These are phyloP conservation scores for Drosophila mayaguana DNA, from an alignment of 2,888 invertebrate genomes.

Conservation along the genomic window DNA sequence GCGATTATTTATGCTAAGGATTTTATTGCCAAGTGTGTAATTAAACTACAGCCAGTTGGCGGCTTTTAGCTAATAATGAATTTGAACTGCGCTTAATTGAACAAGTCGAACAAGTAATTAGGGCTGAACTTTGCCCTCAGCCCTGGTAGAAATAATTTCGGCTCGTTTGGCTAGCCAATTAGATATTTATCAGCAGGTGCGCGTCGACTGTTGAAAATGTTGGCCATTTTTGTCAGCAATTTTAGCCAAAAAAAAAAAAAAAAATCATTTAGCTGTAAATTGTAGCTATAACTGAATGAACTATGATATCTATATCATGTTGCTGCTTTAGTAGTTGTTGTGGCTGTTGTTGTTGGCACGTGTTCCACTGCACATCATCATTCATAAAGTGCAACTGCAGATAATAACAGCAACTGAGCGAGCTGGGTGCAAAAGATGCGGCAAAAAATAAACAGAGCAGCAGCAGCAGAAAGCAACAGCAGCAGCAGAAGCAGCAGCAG, in stretches of 20 bases:
- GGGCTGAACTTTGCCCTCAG: conserved; percentile 1
- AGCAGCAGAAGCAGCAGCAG: too few species aligned
- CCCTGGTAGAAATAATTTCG: conserved; percentile 10
- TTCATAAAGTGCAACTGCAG: conserved; percentile 58
- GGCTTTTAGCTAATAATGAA: background rate
- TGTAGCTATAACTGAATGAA: conserved; percentile 57
- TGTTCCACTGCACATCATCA: conserved; percentile 57
- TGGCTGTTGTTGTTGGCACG: conserved; percentile 54
- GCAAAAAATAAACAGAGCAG: conserved; percentile 38
- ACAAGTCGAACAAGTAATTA: conserved; percentile 8
- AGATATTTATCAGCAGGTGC: conserved; percentile 47
- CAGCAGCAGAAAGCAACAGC: conserved; percentile 4
- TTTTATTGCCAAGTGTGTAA: conserved; percentile 1
- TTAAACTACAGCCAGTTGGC: background rate
- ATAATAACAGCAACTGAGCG: conserved; percentile 5
- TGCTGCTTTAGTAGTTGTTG: conserved; percentile 26
- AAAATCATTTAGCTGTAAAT: conserved; percentile 63
- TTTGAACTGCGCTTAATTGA: background rate
- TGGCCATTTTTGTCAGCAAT: conserved; percentile 37
- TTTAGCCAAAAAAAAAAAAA: conserved; percentile 39
- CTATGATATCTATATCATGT: background rate
- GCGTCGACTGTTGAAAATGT: conserved; percentile 36
- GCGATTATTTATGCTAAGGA: conserved; percentile 1
- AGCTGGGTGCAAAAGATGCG: conserved; percentile 39
- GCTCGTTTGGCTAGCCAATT: conserved; percentile 40